Base-by-base conservation (phyloP, 2,113 vertebrate genomes). In the Heteronetta atricapilla region DNA sequence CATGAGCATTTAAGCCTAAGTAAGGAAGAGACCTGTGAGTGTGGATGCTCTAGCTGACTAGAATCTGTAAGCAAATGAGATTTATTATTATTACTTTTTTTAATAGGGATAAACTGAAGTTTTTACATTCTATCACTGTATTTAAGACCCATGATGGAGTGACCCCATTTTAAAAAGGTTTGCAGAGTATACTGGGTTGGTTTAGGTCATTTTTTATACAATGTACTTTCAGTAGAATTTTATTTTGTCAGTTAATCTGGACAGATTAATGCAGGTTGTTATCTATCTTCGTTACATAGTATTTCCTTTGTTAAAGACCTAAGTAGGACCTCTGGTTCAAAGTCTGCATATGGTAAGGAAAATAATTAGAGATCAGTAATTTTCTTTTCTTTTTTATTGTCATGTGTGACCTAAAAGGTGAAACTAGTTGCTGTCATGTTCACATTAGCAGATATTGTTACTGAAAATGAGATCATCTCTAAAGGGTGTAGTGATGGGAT, bases 1-100 rank as follows among this genome's bases (percentile, higher is more conserved):
- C 89, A 94, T 86, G 52, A 95, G 64, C 3, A 1, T 52, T 46
- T 38, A 14, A 95, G 46, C 72, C 25, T 7, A 62, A 89, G 19
- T 31, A 88, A 77, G 82, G 70, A 59, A 55, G 52, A 36, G 63
- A 38, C 79, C 85, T 66, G 23, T 31, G 42, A 89, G 40, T 2
- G 31, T 53, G 73, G 36, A 31, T 86, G 73, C 62, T 70, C 72
- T 66, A 67, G 14, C 78, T 87, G 79, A 23, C 69, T 88, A 66
- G 42, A 56, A 26, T 72, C 42, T 86, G 60, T 63, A 86, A 93
- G 88, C 46, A 83, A 81, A 90, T 76, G 90, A 86, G 16, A 16
- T 44, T 59, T 48, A 48, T 59, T 59, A 13, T 63, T 63, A 40
- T 60, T 92, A 63, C 36, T 38, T 83, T 67, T 82, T 73, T 63